Evolutionary conservation across 2,888 invertebrate species (phyloP).

Genomic region (Netelia melanura): DNA sequence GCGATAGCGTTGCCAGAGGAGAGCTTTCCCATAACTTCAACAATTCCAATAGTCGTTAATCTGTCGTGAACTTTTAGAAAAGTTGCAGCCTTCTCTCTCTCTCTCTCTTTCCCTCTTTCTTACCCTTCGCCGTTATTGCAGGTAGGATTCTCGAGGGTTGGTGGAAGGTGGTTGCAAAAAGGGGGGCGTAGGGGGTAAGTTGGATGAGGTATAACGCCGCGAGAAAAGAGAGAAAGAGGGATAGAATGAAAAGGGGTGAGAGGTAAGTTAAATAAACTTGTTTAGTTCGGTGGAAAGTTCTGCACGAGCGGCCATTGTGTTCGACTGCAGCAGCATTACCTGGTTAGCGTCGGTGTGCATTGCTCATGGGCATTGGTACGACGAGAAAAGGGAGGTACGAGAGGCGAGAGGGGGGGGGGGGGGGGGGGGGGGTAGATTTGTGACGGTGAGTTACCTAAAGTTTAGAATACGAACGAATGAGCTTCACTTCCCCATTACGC

Average conservation of each 20-base stretch:
- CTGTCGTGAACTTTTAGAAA: conserved; percentile 80
- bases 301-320: conserved; percentile 80
- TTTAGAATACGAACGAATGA: conserved; percentile 81
- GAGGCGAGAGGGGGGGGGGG: not conserved
- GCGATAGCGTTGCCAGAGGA: conserved; percentile 41
- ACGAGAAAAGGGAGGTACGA: not conserved
- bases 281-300: conserved; percentile 82
- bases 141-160: conserved; percentile 72
- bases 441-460: conserved; percentile 77
- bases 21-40: conserved; percentile 78
- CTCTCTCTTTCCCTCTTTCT: conserved; percentile 22
- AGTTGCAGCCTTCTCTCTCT: conserved; percentile 71
- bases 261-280: conserved; percentile 84
- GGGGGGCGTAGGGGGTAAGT: conserved; percentile 54
- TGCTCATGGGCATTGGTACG: conserved; percentile 15
- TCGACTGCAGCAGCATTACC: conserved; percentile 76
- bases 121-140: conserved; percentile 76
- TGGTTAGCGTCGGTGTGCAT: conserved; percentile 30
- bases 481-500: conserved; percentile 80
- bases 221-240: conserved; percentile 58
- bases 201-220: conserved; percentile 50
- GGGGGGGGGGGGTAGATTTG: not conserved
- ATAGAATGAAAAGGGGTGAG: conserved; percentile 62
- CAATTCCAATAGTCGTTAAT: conserved; percentile 83
- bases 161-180: conserved; percentile 58